Conservation (phyloP, 2,888 invertebrate species). For the Platycheirus rosarum region DNA sequence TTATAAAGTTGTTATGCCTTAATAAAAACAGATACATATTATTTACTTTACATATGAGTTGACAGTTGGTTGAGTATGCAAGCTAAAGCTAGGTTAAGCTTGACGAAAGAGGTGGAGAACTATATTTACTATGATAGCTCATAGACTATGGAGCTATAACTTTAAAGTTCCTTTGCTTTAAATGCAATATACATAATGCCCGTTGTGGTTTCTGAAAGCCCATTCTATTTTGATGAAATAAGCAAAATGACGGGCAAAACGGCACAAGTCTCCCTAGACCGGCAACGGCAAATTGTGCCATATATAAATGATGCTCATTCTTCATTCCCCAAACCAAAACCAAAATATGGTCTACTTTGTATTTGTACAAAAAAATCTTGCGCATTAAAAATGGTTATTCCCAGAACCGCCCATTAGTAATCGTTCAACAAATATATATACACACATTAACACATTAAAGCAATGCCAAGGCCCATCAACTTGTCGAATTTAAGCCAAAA, state of each 20-base stretch:
- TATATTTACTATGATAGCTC: no score
- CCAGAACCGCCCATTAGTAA: conserved; percentile 2
- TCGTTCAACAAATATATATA: not conserved
- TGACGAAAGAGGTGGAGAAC: no score
- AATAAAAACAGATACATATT: no score
- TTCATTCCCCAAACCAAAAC: not conserved
- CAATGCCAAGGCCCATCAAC: not conserved
- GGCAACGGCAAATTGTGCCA: not conserved
- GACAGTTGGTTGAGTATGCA: no score
- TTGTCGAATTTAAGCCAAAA: conserved; percentile 16
- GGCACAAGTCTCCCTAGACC: no score
- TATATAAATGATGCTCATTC: no score
- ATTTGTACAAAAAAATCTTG: not conserved
- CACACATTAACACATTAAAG: conserved; percentile 14
- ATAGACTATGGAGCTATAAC: no score
- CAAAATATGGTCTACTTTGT: not conserved
- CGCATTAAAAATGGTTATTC: not conserved
- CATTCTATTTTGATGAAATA: conserved; percentile 79
- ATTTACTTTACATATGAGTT: no score
- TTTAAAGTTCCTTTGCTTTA: no score
- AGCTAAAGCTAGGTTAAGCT: no score
- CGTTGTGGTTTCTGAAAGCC: conserved; percentile 76
- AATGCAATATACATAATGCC: no score
- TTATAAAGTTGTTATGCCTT: no score
- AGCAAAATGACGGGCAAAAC: conserved; percentile 82